Percentiles rank a stretch among this genome's conserved stretches.
Evolutionary conservation across 2,888 invertebrate genomes (phyloP).

Genomic region (Lasioglossum villosulum): DNA sequence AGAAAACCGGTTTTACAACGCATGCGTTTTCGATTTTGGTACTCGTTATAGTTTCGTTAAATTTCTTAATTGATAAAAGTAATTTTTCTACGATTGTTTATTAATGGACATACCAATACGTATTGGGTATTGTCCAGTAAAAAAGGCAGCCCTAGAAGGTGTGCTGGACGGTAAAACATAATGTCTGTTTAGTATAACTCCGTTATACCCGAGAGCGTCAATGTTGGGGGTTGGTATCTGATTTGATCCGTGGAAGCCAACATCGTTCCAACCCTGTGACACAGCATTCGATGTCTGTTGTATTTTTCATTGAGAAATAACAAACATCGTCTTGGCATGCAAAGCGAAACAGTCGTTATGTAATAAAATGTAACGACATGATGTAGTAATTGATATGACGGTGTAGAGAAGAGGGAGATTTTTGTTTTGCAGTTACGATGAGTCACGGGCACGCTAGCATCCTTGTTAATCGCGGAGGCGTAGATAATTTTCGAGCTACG

Average conservation of each 20-base stretch:
- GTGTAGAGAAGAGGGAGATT: slow-evolving; percentile 63
- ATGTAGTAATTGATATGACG: slow-evolving; percentile 49
- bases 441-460: slow-evolving; percentile 76
- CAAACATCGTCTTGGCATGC: neutral
- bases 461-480: slow-evolving; percentile 77
- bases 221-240: slow-evolving; percentile 96
- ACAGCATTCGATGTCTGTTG: neutral
- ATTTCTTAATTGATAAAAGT: too few relatives aligned
- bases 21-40: too few relatives aligned
- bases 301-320: neutral
- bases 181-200: slow-evolving; percentile 93
- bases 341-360: neutral
- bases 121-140: slow-evolving; percentile 95
- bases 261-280: slow-evolving; percentile 94
- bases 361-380: slow-evolving; percentile 81
- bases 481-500: slow-evolving; percentile 70
- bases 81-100: neutral
- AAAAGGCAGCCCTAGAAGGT: slow-evolving; percentile 92
- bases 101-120: slow-evolving; percentile 85
- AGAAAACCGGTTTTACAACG: too few relatives aligned
- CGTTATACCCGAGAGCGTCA: slow-evolving; percentile 93
- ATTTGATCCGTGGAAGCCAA: slow-evolving; percentile 94
- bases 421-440: slow-evolving; percentile 74
- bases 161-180: slow-evolving; percentile 95
- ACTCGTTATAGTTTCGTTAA: too few relatives aligned